Base-by-base conservation (phyloP, 2,888 invertebrate species). In the Diaphora mendica region DNA sequence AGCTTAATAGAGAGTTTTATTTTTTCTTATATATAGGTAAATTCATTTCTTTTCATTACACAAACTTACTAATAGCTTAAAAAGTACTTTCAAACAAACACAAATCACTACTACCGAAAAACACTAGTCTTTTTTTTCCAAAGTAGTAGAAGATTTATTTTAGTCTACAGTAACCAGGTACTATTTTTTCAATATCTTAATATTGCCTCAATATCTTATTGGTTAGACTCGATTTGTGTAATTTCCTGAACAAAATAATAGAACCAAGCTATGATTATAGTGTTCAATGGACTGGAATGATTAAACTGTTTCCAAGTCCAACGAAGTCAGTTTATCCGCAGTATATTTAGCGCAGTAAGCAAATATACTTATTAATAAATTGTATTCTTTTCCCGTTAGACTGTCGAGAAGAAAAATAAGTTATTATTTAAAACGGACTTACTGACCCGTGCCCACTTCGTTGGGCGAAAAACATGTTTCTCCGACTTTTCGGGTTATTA, bases 271-370 rank as follows among this genome's bases (percentile, higher is more conserved):
- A 62, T 62, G 62, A 62, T 62, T 62, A 62, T 26, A 30, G 15
- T 30, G 62, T 62, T 48, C 48, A 67, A 23, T 48, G 30, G 44
- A 67, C 44, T 13, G 44, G 44, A 67, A 67, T 67, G 33, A 67
- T 48, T 67, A 48, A 48, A 33, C 48, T 67, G 20, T 33, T 1
- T 67, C 48, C 48, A 48, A 67, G 26, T 11, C 11, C 20, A 48
- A 48, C 30, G 23, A 44, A 30, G 17, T 30, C 62, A 7, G 30
- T 48, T 20, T 30, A 5, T 67, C 48, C 23, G 30, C 67, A 48
- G 20, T 67, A 48, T 48, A 33, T 67, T 48, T 33, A 33, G 20
- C 48, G 15, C 33, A n/a, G 48, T 48, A 48, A 67, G 67, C 33
- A 67, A 33, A 67, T 48, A 48, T 26, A 33, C 3, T 20, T 30